A percentile compares a stretch with the other conserved stretches of the same genome.
Evolutionary conservation across 2,113 vertebrate species (phyloP).

Genomic region (Camarhynchus parvulus): DNA sequence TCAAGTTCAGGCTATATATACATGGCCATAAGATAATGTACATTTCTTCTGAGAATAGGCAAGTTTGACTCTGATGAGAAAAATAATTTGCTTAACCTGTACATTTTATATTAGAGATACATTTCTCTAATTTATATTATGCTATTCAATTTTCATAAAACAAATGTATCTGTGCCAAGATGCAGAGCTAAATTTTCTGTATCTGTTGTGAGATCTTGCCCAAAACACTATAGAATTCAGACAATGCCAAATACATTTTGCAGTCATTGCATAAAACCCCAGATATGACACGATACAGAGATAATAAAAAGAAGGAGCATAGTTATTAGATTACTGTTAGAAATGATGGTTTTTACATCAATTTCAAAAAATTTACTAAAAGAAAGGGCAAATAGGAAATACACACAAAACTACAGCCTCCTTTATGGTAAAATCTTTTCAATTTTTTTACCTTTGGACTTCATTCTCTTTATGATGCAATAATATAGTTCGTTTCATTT

Average conservation of each 20-base stretch:
- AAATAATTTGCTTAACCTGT: background rate
- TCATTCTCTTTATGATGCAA: background rate
- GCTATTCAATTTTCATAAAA: background rate
- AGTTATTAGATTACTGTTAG: background rate
- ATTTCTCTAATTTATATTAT: background rate
- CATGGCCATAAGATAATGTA: background rate
- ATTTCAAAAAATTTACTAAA: background rate
- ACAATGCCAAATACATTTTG: background rate
- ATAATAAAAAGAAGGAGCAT: background rate
- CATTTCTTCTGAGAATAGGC: background rate
- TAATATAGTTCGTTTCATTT: background rate
- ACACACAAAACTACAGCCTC: background rate
- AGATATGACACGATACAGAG: background rate
- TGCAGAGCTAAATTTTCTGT: background rate
- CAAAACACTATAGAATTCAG: background rate
- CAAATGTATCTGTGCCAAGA: background rate
- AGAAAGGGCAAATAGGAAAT: background rate
- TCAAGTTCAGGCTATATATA: slow-evolving; percentile 3
- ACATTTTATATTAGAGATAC: background rate
- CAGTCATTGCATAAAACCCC: background rate
- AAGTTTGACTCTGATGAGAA: background rate
- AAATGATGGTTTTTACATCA: background rate
- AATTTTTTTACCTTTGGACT: background rate
- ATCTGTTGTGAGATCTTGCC: background rate
- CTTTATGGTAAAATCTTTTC: background rate